Conservation (phyloP, 2,797 vertebrate genomes). For the Leptoclinus maculatus region DNA sequence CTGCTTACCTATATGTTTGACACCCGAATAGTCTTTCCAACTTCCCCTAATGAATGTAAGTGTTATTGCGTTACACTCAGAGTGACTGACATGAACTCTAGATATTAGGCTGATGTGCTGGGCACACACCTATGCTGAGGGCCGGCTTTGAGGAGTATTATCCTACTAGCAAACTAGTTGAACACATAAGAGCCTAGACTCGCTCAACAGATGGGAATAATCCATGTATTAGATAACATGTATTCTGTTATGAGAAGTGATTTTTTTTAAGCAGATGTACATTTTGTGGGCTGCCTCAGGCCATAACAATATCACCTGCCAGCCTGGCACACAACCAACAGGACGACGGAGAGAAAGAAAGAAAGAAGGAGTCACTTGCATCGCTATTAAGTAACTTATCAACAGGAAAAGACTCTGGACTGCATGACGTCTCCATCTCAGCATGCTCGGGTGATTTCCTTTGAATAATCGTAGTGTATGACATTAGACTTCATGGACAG, state of each 20-base stretch:
- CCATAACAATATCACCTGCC: slow-evolving; percentile 37
- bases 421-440: background rate
- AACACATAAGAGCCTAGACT: background rate
- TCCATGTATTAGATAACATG: slow-evolving; percentile 3
- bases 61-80: too few relatives aligned
- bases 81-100: too few relatives aligned
- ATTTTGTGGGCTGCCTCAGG: slow-evolving; percentile 21
- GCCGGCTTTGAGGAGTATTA: background rate
- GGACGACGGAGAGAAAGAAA: background rate
- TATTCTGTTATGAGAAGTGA: slow-evolving; percentile 6
- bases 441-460: background rate
- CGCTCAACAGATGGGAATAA: slow-evolving; percentile 14
- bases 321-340: background rate
- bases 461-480: background rate
- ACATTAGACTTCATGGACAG: background rate
- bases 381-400: background rate
- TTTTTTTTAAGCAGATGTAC: background rate
- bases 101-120: too few relatives aligned
- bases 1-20: too few relatives aligned
- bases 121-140: background rate
- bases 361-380: background rate
- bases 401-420: background rate
- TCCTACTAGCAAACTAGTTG: background rate
- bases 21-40: too few relatives aligned
- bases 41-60: too few relatives aligned